phyloP scores from a whole-genome alignment of 2,797 vertebrate genomes.

The Sebastes iracundus region DNA sequence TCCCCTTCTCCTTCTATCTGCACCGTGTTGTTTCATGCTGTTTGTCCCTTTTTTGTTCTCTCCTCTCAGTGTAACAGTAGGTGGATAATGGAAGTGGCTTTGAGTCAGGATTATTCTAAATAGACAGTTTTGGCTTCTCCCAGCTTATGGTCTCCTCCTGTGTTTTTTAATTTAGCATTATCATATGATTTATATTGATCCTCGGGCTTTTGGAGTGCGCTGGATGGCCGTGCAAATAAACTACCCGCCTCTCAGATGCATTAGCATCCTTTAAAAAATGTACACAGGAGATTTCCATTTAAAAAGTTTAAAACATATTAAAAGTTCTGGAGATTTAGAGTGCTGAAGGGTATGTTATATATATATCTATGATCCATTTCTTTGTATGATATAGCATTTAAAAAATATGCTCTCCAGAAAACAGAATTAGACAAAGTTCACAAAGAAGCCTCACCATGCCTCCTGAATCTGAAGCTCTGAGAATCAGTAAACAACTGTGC shows the following conservation, averaged over 20 bases:
- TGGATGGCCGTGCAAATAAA: conserved; percentile 38
- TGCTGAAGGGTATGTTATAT: not conserved
- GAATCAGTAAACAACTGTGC: conserved; percentile 22
- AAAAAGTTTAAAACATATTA: conserved; percentile 1
- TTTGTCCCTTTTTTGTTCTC: conserved; percentile 27
- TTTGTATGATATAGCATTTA: not conserved
- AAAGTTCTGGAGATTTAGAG: not conserved
- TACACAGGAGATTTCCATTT: not conserved
- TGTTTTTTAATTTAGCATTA: conserved; percentile 51
- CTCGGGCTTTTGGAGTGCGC: conserved; percentile 44
- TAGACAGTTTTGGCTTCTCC: conserved; percentile 35
- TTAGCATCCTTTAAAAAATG: not conserved
- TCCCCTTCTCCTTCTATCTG: conserved; percentile 33
- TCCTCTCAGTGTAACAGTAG: conserved; percentile 37
- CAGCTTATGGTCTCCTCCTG: not conserved
- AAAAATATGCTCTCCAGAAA: not conserved
- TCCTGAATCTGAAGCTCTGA: conserved; percentile 3
- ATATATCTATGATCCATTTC: not conserved
- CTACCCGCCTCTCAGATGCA: not conserved
- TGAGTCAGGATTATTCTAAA: conserved; percentile 68
- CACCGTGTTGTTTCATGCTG: conserved; percentile 34
- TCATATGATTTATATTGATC: conserved; percentile 65
- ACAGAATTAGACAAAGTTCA: not conserved
- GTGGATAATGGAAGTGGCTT: conserved; percentile 63
- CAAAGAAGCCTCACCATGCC: not conserved